Percentiles rank a stretch among this genome's conserved stretches.
phyloP scores from a whole-genome alignment of 2,888 invertebrate genomes.

The Dastarcus helophoroides region DNA sequence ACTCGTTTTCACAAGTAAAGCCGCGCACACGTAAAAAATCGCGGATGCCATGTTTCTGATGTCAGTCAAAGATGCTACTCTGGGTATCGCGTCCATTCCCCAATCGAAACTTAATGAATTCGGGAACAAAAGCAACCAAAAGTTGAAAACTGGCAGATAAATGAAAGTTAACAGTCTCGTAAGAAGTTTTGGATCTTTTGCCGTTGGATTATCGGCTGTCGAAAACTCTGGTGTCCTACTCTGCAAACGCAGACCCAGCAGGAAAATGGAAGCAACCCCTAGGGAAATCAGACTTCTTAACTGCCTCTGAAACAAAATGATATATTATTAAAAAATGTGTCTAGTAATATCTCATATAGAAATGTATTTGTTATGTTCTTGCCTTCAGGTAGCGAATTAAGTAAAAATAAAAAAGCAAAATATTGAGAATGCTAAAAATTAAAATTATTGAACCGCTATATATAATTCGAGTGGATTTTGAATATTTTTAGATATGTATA shows the following conservation, averaged over 20 bases:
- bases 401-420: no score
- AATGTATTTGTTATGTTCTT: no score
- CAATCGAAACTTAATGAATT: slow-evolving; percentile 90
- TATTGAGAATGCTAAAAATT: no score
- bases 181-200: slow-evolving; percentile 68
- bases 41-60: slow-evolving; percentile 64
- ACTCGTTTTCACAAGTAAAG: slow-evolving; percentile 7
- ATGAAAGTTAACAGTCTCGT: slow-evolving; percentile 82
- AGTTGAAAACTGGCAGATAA: slow-evolving; percentile 85
- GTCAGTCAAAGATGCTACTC: slow-evolving; percentile 68
- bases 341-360: no score
- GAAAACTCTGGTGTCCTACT: slow-evolving; percentile 77
- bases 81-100: slow-evolving; percentile 95
- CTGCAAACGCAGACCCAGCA: slow-evolving; percentile 66
- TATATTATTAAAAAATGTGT: neutral
- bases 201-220: slow-evolving; percentile 90
- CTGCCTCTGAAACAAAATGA: slow-evolving; percentile 51
- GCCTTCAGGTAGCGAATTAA: no score
- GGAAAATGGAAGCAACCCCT: slow-evolving; percentile 51
- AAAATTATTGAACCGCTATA: no score
- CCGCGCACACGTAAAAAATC: slow-evolving; percentile 54
- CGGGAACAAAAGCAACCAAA: slow-evolving; percentile 77
- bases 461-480: no score
- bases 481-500: no score
- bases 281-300: slow-evolving; percentile 60